Base-by-base conservation (phyloP, 1,140 invertebrate genomes). In the Pantala flavescens region DNA sequence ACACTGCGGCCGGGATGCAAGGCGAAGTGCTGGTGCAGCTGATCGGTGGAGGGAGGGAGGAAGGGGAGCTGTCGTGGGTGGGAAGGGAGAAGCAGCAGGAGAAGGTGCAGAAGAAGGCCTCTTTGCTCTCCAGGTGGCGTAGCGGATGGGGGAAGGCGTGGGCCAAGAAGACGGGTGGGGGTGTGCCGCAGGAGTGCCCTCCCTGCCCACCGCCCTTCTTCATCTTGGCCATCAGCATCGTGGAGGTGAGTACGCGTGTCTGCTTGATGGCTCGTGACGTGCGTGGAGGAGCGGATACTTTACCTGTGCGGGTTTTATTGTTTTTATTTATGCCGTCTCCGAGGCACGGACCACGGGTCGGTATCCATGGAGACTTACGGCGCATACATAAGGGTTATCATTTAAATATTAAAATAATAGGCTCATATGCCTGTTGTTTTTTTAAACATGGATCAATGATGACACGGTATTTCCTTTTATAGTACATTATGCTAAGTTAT, bases 21-120 rank as follows among this genome's bases (percentile, higher is more conserved):
- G 49, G 49, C 71, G 76, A 75, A 24, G 14, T 77, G 72, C 72
- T 76, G 74, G 75, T 73, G 74, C 77, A 77, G 71, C 74, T 74
- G 74, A 43, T 24, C 24, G 24, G 23, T 14, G 36, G 73, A 71
- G 23, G 73, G 19, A 36, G 43, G 11, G 21, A 21, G 72, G 72
- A 55, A 21, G 21, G 24, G 72, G n/a, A 23, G 72, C 10, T 23
- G 28, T 11, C 10, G 10, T 11, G 43, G 43, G 43, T 49, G 43
- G 43, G 43, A 16, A 9, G 43, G 43, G 43, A 16, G 10, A 49
- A 49, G 43, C 10, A 16, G 43, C 10, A 9, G 43, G 43, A 9
- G 43, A 49, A 11, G 10, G 43, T 9, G 43, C 10, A 16, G 10
- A 9, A 16, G 43, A 11, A 9, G 43, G 10, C 43, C 9, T 49